Evolutionary conservation across 2,113 vertebrate genomes (phyloP).

Genomic region (Tamias sibiricus): DNA sequence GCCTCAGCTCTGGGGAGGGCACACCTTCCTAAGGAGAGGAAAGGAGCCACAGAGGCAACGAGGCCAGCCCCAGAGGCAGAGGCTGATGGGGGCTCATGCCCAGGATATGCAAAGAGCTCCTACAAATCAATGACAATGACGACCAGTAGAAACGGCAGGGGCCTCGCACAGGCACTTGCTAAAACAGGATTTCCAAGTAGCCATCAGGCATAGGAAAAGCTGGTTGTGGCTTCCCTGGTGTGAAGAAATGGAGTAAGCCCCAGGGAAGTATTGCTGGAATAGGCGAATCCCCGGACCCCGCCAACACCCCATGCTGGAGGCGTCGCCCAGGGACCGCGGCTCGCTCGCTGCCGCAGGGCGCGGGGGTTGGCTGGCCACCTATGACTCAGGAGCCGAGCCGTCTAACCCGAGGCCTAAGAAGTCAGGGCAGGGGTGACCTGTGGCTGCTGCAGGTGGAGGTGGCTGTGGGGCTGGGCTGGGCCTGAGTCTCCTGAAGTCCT

Average conservation of each 20-base stretch:
- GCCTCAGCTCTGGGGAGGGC: not conserved
- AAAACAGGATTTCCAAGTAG: not conserved
- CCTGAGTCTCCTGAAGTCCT: too few species aligned
- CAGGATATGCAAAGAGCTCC: not conserved
- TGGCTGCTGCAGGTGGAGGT: not conserved
- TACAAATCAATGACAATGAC: too few species aligned
- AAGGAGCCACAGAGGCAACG: not conserved
- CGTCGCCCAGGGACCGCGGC: not conserved
- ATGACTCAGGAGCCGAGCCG: accelerated
- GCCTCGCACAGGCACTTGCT: not conserved
- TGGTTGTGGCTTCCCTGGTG: not conserved
- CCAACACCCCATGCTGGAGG: accelerated
- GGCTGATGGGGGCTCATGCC: not conserved
- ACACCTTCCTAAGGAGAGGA: not conserved
- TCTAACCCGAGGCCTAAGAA: accelerated
- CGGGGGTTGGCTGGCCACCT: accelerated
- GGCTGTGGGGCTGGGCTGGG: too few species aligned
- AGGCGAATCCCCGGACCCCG: accelerated
- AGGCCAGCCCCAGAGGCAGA: not conserved
- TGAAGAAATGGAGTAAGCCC: not conserved
- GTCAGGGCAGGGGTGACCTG: not conserved
- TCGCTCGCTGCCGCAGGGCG: too few species aligned
- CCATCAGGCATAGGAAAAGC: not conserved
- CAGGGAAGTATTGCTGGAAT: accelerated
- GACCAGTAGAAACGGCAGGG: not conserved